A percentile compares a stretch with the other conserved stretches of the same genome.
Evolutionary conservation across 2,797 vertebrate species (phyloP).

Genomic region (Gila robusta): DNA sequence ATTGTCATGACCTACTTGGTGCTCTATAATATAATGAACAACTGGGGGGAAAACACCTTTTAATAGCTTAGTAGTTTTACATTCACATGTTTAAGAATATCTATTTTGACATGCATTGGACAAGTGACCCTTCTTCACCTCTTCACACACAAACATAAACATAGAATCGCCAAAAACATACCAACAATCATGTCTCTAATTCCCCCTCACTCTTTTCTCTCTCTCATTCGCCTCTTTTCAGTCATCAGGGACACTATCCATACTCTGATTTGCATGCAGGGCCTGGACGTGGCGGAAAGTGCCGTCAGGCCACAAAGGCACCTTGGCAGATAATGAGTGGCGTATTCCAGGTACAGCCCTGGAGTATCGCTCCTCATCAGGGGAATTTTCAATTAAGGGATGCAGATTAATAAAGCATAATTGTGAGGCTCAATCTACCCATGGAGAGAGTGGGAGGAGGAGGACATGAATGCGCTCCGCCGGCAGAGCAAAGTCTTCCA

Average conservation of each 20-base stretch:
- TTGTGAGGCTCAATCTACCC: constrained; percentile 72
- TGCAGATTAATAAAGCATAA: constrained; percentile 88
- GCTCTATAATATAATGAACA: not conserved
- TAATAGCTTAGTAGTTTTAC: not conserved
- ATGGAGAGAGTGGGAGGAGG: constrained; percentile 54
- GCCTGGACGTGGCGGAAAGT: constrained; percentile 53
- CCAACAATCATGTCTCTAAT: not conserved
- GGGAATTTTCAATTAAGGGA: constrained; percentile 86
- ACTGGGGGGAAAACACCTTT: not conserved
- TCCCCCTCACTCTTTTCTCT: constrained; percentile 26
- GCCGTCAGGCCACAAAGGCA: constrained; percentile 79
- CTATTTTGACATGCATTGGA: not conserved
- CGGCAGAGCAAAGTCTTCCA: constrained; percentile 30
- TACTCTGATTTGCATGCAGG: constrained; percentile 63
- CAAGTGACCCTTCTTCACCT: not conserved
- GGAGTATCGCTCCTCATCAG: constrained; percentile 69
- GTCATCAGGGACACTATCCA: constrained; percentile 56
- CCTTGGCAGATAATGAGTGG: constrained; percentile 86
- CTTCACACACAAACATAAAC: constrained; percentile 7
- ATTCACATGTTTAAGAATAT: not conserved
- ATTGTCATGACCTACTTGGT: not conserved
- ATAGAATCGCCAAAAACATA: constrained; percentile 28
- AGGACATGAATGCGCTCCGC: constrained; percentile 5
- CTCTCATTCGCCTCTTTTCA: constrained; percentile 55
- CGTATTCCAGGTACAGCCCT: constrained; percentile 78